These are phyloP conservation scores for Ceratina australensis DNA, from an alignment of 1,140 invertebrate species.

Conservation along the genomic window DNA sequence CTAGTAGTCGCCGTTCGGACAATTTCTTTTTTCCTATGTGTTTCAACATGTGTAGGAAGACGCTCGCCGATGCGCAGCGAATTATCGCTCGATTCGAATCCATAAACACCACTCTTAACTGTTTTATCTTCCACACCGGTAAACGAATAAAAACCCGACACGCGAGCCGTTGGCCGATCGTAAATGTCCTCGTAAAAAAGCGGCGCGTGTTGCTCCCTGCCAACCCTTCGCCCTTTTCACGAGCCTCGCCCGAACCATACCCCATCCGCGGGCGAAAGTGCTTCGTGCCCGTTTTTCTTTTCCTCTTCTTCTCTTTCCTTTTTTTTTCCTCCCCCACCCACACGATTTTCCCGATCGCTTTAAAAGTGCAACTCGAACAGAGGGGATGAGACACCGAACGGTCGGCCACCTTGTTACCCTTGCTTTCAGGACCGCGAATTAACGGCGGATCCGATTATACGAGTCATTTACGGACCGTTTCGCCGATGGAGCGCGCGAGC, in stretches of 20 bases:
- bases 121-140: slow-evolving; percentile 7
- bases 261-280: not conserved
- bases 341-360: not conserved
- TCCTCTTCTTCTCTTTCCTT: not conserved
- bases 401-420: slow-evolving; percentile 31
- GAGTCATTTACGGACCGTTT: slow-evolving; percentile 55
- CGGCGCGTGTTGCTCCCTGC: not conserved
- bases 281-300: slow-evolving; percentile 11
- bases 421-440: slow-evolving; percentile 51
- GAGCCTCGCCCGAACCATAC: not conserved
- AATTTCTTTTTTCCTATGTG: not conserved
- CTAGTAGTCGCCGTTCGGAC: not conserved
- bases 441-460: slow-evolving; percentile 61
- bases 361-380: not conserved
- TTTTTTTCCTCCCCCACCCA: too few relatives aligned
- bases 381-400: too few relatives aligned
- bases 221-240: not conserved
- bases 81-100: slow-evolving; percentile 36
- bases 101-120: slow-evolving; percentile 41
- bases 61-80: not conserved
- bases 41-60: not conserved
- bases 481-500: slow-evolving; percentile 19
- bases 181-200: slow-evolving; percentile 37
- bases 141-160: slow-evolving; percentile 28
- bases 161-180: slow-evolving; percentile 26